These are phyloP conservation scores for Enoplosus armatus DNA, from an alignment of 2,797 vertebrate genomes.

Conservation along the genomic window DNA sequence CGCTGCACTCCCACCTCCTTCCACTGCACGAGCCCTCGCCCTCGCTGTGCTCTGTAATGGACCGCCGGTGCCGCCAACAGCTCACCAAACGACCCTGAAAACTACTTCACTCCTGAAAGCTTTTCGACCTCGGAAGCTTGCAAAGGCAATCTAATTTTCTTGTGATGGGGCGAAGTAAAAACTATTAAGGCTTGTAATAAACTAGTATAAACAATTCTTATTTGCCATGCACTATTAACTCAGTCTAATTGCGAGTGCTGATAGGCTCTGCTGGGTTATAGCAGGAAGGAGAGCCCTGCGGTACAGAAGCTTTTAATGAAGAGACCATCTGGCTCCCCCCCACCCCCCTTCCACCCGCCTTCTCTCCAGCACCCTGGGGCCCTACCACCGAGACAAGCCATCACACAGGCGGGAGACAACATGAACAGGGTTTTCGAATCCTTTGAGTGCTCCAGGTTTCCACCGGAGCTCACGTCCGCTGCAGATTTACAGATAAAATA, in stretches of 20 bases:
- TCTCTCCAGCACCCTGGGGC: conserved; percentile 53
- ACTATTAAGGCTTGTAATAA: conserved; percentile 85
- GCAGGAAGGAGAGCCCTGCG: conserved; percentile 62
- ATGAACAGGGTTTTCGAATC: conserved; percentile 19
- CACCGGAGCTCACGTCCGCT: neutral
- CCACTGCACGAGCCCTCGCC: neutral
- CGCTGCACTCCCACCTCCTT: conserved; percentile 1
- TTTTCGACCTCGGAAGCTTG: conserved; percentile 76
- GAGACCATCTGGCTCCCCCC: conserved; percentile 77
- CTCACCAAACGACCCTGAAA: conserved; percentile 66
- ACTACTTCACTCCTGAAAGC: conserved; percentile 64
- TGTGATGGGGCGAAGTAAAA: conserved; percentile 78
- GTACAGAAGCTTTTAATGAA: conserved; percentile 81
- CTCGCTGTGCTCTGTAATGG: conserved; percentile 37
- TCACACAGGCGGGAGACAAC: conserved; percentile 47
- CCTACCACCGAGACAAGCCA: conserved; percentile 47
- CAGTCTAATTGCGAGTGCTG: conserved; percentile 77
- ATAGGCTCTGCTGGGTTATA: conserved; percentile 75
- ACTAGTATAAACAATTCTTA: conserved; percentile 84
- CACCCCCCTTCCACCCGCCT: conserved; percentile 14
- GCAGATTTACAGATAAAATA: neutral
- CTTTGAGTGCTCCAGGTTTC: conserved; percentile 12
- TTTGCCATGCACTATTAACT: conserved; percentile 83
- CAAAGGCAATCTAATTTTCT: conserved; percentile 83
- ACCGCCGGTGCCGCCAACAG: conserved; percentile 8